Base-by-base conservation (phyloP, 2,888 invertebrate genomes). In the Nycteola revayana region DNA sequence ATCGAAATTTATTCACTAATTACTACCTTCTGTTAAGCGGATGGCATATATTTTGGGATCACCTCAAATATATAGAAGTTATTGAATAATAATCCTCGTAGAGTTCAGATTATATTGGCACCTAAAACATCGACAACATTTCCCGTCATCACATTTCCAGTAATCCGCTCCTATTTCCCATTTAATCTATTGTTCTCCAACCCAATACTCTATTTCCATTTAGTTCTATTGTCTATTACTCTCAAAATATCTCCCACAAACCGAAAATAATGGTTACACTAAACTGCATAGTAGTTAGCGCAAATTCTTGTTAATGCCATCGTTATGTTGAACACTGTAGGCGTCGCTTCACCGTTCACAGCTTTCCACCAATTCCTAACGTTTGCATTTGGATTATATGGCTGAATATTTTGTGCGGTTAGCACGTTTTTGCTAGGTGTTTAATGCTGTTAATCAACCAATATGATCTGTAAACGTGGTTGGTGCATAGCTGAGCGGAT, bases 301-400 rank as follows among this genome's bases (percentile, higher is more conserved):
- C 74, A 72, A 75, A 74, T 76, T 74, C 67, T 57, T 66, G 60
- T 67, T 71, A 75, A 71, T 66, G 70, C 63, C 54, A 46, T 66
- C 73, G 69, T 76, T 75, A 67, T 49, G 66, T 58, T 58, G 61
- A 64, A 66, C 62, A 62, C 66, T 65, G 72, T 66, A 72, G 72
- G 69, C 73, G 59, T 46, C 68, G 58, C 47, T 54, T 51, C 66
- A 68, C 62, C 70, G 64, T 63, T 70, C 60, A 69, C 60, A 43
- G 61, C 51, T 58, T 50, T 52, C 50, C 53, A 52, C 56, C 63
- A 60, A 64, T 67, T 67, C 58, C 57, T 57, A 58, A 49, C 56
- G 51, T 42, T 54, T 36, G 34, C 25, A 10, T 2, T 28, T 33
- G 9, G 49, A 47, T 65, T 39, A 63, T 21, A 67, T 49, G 41